Evolutionary conservation across 2,797 vertebrate species (phyloP), one percentile per base, ranked within the genome.

Genomic region (Coilia nasus): DNA sequence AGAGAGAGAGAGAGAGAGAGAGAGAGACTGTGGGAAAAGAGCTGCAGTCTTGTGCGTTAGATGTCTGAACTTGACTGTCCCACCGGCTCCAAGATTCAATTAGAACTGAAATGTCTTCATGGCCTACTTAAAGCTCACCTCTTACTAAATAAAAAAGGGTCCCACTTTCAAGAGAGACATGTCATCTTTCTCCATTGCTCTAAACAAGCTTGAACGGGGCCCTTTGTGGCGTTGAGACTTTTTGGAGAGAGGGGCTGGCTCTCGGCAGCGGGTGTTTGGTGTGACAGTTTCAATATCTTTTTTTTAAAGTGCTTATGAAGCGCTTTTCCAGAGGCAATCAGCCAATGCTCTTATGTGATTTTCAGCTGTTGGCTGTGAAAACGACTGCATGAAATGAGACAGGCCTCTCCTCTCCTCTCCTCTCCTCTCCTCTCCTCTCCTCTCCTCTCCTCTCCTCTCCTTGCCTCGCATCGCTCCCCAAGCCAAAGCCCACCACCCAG

Each of bases 331-430:
- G 71, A 78, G 31, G 71, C 71, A 44, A 41, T 44, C 71, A 78
- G 31, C 71, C 71, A 78, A 78, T 78, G 71, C 71, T 78, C 71
- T 78, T 78, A 78, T 78, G 71, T 78, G 71, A 78, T 78, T 78
- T 60, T 78, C 71, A 44, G 41, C 71, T 78, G 31, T 17, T 78
- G 71, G 71, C 71, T 78, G 71, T 78, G 71, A 78, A 78, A 78
- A 10, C 41, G 71, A 44, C 41, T 78, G 71, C 71, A 78, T 78
- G 35, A 44, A 78, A 78, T 35, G 35, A 10, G 31, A 19, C 31
- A 78, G 71, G 71, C 9, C 60, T 23, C 50, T 9, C 9, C 50
- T 54, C 50, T 9, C 14, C 50, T 3, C 50, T 54, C 14, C 50
- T 54, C 50, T 54, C 10, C 46, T 47, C 50, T 54, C 14, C 50